A percentile compares a stretch with the other conserved stretches of the same genome.
These are phyloP conservation scores for Noctuana brunneofusca DNA, from an alignment of 2,888 invertebrate species.

Conservation along the genomic window DNA sequence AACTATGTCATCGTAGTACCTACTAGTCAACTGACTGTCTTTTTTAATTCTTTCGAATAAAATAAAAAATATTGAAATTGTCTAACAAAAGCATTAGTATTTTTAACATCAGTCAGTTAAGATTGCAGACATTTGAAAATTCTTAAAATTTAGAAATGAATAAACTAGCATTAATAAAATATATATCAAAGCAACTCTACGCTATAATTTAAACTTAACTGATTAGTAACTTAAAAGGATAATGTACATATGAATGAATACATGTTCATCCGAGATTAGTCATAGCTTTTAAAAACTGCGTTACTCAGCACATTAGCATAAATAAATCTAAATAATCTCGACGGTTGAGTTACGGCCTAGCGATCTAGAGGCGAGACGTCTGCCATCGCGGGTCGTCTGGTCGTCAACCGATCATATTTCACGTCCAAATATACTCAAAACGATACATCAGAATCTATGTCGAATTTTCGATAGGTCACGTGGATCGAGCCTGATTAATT, in stretches of 20 bases:
- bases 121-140: too few species aligned
- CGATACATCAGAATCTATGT: constrained; percentile 43
- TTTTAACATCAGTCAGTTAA: too few species aligned
- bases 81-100: too few species aligned
- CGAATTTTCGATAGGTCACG: constrained; percentile 14
- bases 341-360: neutral
- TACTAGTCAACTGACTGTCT: too few species aligned
- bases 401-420: constrained; percentile 53
- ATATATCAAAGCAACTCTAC: too few species aligned
- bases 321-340: constrained; percentile 1
- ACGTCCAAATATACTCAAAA: constrained; percentile 50
- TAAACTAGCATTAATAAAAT: too few species aligned
- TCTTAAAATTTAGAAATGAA: too few species aligned
- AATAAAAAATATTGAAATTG: too few species aligned
- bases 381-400: constrained; percentile 43
- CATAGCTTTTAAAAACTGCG: constrained; percentile 10
- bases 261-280: neutral
- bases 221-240: neutral
- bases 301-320: constrained; percentile 15
- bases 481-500: constrained; percentile 1
- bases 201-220: too few species aligned
- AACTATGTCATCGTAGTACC: too few species aligned
- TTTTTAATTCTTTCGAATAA: too few species aligned
- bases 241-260: neutral
- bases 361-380: constrained; percentile 37